Conservation (phyloP, 1,140 invertebrate genomes). For the Cotesia chilonis region DNA sequence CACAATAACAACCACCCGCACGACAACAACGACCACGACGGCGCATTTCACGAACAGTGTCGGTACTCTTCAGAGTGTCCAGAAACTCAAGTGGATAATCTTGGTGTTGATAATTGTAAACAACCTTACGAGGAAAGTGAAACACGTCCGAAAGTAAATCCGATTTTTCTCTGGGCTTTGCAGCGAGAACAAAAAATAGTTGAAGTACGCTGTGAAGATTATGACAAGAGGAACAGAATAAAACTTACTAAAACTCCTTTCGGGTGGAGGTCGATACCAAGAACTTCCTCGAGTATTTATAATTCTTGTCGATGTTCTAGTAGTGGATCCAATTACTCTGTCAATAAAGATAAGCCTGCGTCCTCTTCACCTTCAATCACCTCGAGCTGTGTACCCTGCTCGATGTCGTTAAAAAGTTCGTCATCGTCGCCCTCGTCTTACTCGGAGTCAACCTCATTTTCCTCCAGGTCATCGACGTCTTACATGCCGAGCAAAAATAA, state of each 20-base stretch:
- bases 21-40: slow-evolving; percentile 32
- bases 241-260: slow-evolving; percentile 79
- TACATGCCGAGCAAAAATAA: background rate
- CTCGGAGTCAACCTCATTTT: slow-evolving; percentile 17
- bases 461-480: background rate
- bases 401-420: slow-evolving; percentile 4
- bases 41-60: slow-evolving; percentile 21
- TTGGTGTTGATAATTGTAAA: slow-evolving; percentile 24
- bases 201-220: slow-evolving; percentile 85
- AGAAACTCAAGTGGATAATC: slow-evolving; percentile 31
- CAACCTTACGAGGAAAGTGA: slow-evolving; percentile 34
- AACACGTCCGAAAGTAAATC: slow-evolving; percentile 72
- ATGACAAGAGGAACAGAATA: slow-evolving; percentile 83
- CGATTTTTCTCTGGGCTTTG: slow-evolving; percentile 83
- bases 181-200: slow-evolving; percentile 80
- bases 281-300: slow-evolving; percentile 72
- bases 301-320: slow-evolving; percentile 42
- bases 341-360: background rate
- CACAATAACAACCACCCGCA: slow-evolving; percentile 41
- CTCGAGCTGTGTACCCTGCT: slow-evolving; percentile 20
- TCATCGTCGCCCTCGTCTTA: background rate
- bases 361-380: slow-evolving; percentile 11
- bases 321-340: slow-evolving; percentile 39
- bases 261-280: slow-evolving; percentile 83
- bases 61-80: slow-evolving; percentile 18